Evolutionary conservation across 2,113 vertebrate genomes (phyloP).

Genomic region (Neomonachus schauinslandi): DNA sequence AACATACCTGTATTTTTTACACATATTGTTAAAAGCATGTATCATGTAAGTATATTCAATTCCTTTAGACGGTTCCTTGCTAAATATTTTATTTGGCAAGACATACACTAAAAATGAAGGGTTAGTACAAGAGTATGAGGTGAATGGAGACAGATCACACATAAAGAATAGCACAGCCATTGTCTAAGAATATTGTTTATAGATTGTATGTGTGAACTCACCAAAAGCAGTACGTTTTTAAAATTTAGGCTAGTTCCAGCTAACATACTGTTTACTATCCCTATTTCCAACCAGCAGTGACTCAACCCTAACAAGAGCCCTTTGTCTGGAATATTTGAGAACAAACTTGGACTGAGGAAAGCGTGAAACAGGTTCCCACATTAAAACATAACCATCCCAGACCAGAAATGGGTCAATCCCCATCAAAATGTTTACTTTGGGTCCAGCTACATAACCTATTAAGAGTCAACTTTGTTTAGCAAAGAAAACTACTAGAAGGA

Average conservation of each 20-base stretch:
- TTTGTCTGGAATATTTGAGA: conserved; percentile 48
- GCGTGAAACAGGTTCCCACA: not conserved
- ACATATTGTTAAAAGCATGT: not conserved
- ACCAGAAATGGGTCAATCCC: not conserved
- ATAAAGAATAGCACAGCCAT: not conserved
- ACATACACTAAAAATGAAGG: conserved; percentile 9
- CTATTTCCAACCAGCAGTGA: conserved; percentile 26
- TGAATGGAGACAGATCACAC: not conserved
- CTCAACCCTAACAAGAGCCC: not conserved
- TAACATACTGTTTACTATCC: not conserved
- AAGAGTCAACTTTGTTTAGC: conserved; percentile 48
- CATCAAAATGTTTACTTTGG: conserved; percentile 33
- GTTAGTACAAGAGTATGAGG: not conserved
- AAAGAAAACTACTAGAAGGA: not conserved
- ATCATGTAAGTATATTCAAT: not conserved
- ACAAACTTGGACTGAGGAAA: conserved; percentile 31
- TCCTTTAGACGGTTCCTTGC: not conserved
- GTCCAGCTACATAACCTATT: conserved; percentile 11
- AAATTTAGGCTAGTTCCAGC: not conserved
- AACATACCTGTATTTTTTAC: conserved; percentile 19
- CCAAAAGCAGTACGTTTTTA: not conserved
- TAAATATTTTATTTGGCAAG: conserved; percentile 46
- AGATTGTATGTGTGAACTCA: not conserved
- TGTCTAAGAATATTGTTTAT: not conserved
- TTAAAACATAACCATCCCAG: conserved; percentile 33